These are phyloP conservation scores for Diplolepis rosae DNA, from an alignment of 2,888 invertebrate species.

Conservation along the genomic window DNA sequence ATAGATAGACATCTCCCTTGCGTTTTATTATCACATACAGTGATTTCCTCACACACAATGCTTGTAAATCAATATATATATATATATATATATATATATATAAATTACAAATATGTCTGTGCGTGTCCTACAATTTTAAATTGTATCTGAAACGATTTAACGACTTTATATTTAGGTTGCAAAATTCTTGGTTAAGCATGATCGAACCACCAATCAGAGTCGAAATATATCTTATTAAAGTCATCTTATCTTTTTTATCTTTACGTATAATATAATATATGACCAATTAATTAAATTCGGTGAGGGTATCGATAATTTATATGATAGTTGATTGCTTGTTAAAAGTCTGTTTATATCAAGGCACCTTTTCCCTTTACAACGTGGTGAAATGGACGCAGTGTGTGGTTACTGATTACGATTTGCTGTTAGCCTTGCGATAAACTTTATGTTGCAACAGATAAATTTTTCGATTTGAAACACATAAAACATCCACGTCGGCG, in stretches of 20 bases:
- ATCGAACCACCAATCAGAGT: neutral
- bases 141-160: neutral
- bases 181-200: neutral
- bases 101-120: neutral
- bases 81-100: too few relatives aligned
- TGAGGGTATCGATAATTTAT: neutral
- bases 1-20: conserved; percentile 19
- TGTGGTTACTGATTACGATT: conserved; percentile 67
- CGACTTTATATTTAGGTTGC: neutral
- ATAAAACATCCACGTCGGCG: conserved; percentile 57
- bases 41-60: neutral
- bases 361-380: conserved; percentile 8
- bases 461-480: conserved; percentile 61
- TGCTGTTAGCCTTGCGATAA: conserved; percentile 72
- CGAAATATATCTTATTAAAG: neutral
- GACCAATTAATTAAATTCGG: conserved; percentile 1
- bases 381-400: conserved; percentile 45
- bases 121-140: neutral
- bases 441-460: conserved; percentile 68
- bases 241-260: neutral
- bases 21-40: neutral
- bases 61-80: conserved; percentile 10
- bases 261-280: neutral
- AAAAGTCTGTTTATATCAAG: conserved; percentile 4
- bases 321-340: conserved; percentile 3